Conservation (phyloP, 2,888 invertebrate genomes). For the Cerastis leucographa region DNA sequence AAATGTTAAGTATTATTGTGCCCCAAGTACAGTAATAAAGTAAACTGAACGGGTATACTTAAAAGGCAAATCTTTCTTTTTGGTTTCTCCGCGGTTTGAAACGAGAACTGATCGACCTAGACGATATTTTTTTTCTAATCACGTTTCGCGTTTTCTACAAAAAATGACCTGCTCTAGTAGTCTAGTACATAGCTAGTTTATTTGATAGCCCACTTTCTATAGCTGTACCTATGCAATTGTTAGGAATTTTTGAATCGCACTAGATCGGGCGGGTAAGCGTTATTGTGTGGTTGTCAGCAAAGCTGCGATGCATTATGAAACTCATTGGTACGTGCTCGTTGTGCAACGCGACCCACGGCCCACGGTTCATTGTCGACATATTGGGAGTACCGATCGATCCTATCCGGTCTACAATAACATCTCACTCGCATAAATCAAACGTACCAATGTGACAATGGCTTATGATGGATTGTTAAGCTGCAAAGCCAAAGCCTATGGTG, state of each 20-base stretch:
- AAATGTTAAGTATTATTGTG: conserved; percentile 48
- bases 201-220: conserved; percentile 75
- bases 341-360: conserved; percentile 84
- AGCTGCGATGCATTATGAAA: conserved; percentile 75
- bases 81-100: conserved; percentile 32
- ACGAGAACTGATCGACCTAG: conserved; percentile 64
- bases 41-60: conserved; percentile 7
- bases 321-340: conserved; percentile 71
- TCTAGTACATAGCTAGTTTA: conserved; percentile 72
- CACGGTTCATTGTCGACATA: conserved; percentile 84
- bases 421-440: conserved; percentile 76
- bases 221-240: conserved; percentile 51
- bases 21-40: conserved; percentile 22
- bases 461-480: conserved; percentile 60
- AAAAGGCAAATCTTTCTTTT: conserved; percentile 57
- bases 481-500: conserved; percentile 42
- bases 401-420: conserved; percentile 77
- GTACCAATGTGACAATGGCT: conserved; percentile 67
- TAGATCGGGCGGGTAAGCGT: conserved; percentile 62
- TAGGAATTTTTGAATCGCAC: conserved; percentile 53
- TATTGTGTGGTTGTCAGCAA: conserved; percentile 64
- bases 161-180: conserved; percentile 79
- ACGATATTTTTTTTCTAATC: conserved; percentile 72
- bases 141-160: conserved; percentile 78
- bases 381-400: conserved; percentile 79